Conservation (phyloP, 1,140 invertebrate species). For the Tachypleus tridentatus region DNA sequence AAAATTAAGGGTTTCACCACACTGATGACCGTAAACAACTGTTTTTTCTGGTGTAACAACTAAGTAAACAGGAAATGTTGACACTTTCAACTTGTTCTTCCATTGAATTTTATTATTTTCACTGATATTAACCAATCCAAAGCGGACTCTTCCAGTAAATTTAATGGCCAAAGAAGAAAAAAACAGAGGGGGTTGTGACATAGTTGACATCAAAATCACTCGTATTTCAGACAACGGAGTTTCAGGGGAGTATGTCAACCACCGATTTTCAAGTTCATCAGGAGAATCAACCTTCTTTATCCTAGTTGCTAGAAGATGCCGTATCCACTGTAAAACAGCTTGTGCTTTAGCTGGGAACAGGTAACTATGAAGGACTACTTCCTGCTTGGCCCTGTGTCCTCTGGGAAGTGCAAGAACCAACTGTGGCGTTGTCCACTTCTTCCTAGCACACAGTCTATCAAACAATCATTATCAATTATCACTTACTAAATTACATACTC, state of each 20-base stretch:
- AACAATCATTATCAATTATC: neutral
- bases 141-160: slow-evolving; percentile 41
- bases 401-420: slow-evolving; percentile 40
- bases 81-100: slow-evolving; percentile 22
- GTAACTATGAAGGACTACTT: slow-evolving; percentile 37
- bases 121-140: slow-evolving; percentile 33
- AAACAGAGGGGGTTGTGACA: slow-evolving; percentile 37
- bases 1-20: slow-evolving; percentile 36
- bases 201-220: slow-evolving; percentile 36
- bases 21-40: slow-evolving; percentile 33
- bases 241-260: slow-evolving; percentile 26
- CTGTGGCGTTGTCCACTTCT: slow-evolving; percentile 37
- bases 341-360: slow-evolving; percentile 27
- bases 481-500: no score
- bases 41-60: slow-evolving; percentile 37
- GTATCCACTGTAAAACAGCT: slow-evolving; percentile 38
- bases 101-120: slow-evolving; percentile 25
- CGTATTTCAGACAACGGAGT: slow-evolving; percentile 30
- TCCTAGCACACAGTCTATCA: slow-evolving; percentile 38
- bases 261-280: slow-evolving; percentile 28
- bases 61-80: slow-evolving; percentile 31
- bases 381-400: slow-evolving; percentile 39
- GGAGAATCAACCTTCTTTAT: slow-evolving; percentile 30
- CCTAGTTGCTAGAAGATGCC: slow-evolving; percentile 35
- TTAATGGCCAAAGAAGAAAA: slow-evolving; percentile 42